Evolutionary conservation across 2,113 vertebrate genomes (phyloP), one percentile per base, ranked within the genome.

Genomic region (Oryzias curvinotus): DNA sequence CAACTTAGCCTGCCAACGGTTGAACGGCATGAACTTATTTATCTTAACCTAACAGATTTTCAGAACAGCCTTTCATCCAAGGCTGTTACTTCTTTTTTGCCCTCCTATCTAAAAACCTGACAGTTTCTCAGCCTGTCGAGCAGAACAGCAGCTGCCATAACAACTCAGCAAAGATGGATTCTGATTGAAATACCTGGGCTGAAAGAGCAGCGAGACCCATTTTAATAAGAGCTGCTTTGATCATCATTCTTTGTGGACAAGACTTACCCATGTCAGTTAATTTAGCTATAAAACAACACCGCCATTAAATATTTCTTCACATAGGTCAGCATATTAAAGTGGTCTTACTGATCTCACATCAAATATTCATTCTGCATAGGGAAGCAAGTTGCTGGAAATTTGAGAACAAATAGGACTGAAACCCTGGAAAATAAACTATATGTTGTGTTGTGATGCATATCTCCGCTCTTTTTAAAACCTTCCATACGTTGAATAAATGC

Each of bases 161-260:
- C 4, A 51, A 45, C 47, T 56, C 5, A 14, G 45, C 30, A 62
- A 51, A 51, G 58, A 21, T 36, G 44, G 46, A 62, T 62, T 48
- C 26, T 51, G 48, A 50, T 16, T 62, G 52, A 30, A 55, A n/a
- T 62, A 61, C 61, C 46, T 60, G 46, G 45, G 50, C 15, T 52
- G 17, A 36, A 62, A 56, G 7, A 26, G 56, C 57, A 54, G 10
- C 42, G 13, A 49, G 45, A 30, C 57, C 46, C 5, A 61, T 56
- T 73, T 73, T 51, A 66, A 66, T 46, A 36, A 51, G 56, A 50
- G 13, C 12, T 0, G 14, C 51, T 60, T 60, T 62, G 63, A 50
- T 59, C 44, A 18, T 18, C 28, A 14, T 26, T 28, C 15, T 12
- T 26, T 51, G 16, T 21, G 3, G 30, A 45, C 21, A 42, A 17